These are phyloP conservation scores for Rattus rattus DNA, from an alignment of 2,113 vertebrate genomes.

Conservation along the genomic window DNA sequence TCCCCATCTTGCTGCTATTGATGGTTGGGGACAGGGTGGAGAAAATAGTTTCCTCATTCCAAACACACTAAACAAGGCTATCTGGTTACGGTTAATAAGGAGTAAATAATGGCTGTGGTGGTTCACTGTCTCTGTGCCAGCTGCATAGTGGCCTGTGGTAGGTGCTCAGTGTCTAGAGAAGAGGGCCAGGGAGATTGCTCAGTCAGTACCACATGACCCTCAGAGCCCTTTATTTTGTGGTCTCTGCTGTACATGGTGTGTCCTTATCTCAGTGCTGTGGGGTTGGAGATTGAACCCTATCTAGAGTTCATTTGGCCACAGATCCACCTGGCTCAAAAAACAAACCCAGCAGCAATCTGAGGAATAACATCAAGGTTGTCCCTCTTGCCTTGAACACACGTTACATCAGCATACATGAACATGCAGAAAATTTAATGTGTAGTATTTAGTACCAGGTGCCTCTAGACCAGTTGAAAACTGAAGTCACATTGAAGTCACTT, in stretches of 20 bases:
- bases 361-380: neutral
- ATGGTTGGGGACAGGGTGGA: neutral
- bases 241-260: neutral
- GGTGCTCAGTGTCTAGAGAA: neutral
- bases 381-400: neutral
- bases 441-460: neutral
- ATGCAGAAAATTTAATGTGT: neutral
- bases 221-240: neutral
- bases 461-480: neutral
- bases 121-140: neutral
- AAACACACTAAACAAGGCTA: neutral
- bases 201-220: neutral
- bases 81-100: neutral
- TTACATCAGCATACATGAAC: neutral
- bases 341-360: neutral
- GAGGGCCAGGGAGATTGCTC: neutral
- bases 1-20: neutral
- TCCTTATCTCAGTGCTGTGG: neutral
- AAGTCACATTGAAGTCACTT: neutral
- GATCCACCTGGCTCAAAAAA: neutral
- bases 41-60: neutral
- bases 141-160: neutral
- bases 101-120: neutral
- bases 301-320: neutral
- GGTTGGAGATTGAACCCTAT: neutral